Conservation (phyloP, 2,113 vertebrate genomes). For the Hippolais icterina region DNA sequence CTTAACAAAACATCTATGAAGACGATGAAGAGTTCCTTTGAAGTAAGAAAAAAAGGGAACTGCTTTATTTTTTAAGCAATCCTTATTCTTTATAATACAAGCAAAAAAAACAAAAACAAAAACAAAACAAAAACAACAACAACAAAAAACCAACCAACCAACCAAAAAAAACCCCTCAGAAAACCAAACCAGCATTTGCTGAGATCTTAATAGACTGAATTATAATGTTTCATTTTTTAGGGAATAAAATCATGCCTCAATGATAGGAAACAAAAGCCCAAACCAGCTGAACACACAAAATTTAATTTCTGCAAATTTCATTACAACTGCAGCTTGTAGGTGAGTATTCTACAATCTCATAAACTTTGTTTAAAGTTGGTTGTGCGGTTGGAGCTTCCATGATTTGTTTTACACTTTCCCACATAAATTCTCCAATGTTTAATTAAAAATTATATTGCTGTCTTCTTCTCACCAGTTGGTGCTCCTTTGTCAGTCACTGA, state of each 20-base stretch:
- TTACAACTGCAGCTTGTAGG: not conserved
- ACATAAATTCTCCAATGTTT: accelerated
- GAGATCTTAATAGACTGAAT: not conserved
- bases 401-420: not conserved
- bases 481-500: not conserved
- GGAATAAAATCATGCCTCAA: not conserved
- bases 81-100: not conserved
- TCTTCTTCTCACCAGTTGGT: not conserved
- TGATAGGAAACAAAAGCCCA: not conserved
- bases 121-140: too few relatives aligned
- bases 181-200: not conserved
- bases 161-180: too few relatives aligned
- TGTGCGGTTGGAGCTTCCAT: not conserved
- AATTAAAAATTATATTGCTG: not conserved
- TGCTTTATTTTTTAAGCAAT: not conserved
- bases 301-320: not conserved
- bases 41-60: not conserved
- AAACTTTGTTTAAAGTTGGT: not conserved
- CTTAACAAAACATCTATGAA: not conserved
- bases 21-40: not conserved
- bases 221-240: not conserved
- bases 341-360: not conserved
- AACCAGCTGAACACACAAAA: not conserved
- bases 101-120: not conserved
- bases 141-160: too few relatives aligned